Evolutionary conservation across 2,888 invertebrate species (phyloP).

Genomic region (Mesorhabditis belari): DNA sequence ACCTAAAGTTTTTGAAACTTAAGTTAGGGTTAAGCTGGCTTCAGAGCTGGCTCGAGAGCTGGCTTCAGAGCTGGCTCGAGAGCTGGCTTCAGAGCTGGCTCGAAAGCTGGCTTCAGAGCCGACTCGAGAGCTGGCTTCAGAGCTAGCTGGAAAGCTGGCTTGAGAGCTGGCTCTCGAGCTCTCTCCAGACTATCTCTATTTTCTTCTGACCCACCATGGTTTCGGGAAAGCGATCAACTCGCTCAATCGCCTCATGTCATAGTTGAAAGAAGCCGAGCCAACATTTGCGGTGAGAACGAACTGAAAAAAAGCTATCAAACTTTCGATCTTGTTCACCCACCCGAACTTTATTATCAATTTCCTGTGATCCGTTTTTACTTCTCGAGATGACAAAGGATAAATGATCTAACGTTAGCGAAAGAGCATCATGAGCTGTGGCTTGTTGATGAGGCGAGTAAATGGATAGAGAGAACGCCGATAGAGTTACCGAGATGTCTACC

Average conservation of each 20-base stretch:
- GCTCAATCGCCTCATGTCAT: slow-evolving; percentile 91
- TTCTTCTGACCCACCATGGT: slow-evolving; percentile 86
- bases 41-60: too few species aligned
- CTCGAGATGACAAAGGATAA: slow-evolving; percentile 41
- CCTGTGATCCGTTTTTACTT: slow-evolving; percentile 36
- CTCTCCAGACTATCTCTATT: slow-evolving; percentile 1
- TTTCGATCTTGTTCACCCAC: slow-evolving; percentile 15
- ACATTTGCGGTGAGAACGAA: slow-evolving; percentile 43
- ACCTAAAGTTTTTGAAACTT: too few species aligned
- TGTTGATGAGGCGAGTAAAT: slow-evolving; percentile 81
- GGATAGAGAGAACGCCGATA: slow-evolving; percentile 93
- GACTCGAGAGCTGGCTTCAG: too few species aligned
- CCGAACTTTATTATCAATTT: slow-evolving; percentile 38
- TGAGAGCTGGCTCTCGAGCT: too few species aligned
- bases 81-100: too few species aligned
- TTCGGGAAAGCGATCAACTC: slow-evolving; percentile 96
- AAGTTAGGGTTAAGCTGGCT: too few species aligned
- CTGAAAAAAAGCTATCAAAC: slow-evolving; percentile 3
- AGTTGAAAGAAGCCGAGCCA: slow-evolving; percentile 71
- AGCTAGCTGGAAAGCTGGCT: too few species aligned
- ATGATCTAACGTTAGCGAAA: slow-evolving; percentile 40
- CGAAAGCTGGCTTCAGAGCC: too few species aligned
- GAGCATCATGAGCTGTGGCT: slow-evolving; percentile 21
- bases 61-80: too few species aligned
- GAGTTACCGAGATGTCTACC: slow-evolving; percentile 85